Base-by-base conservation (phyloP, 2,888 invertebrate species). In the Dascillus cervinus region DNA sequence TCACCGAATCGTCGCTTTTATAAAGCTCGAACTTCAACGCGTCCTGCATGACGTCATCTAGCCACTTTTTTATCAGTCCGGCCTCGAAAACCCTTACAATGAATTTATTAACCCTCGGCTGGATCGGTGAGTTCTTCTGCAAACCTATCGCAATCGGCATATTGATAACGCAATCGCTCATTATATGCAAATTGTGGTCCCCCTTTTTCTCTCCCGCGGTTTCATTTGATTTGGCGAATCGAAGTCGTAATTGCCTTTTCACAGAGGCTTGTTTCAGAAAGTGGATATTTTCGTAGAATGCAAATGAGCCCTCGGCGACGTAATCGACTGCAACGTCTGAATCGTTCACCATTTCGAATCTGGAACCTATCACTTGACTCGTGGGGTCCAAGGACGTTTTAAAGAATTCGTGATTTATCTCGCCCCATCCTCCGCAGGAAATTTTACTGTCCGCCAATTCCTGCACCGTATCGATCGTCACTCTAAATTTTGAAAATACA, bases 111-210 rank as follows among this genome's bases (percentile, higher is more conserved):
- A 81, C 72, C 38, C 73, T 65, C 0, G 74, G 71, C 52, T 83
- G 85, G 3, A 87, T 58, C 0, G 86, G 83, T 0, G 87, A 86
- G 58, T 88, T 86, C 51, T 82, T 87, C 50, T 84, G 82, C 48
- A 88, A 71, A 1, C 86, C 88, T 38, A 89, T 68, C 0, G 86
- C 83, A 29, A 88, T 75, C 0, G 88, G 88, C 72, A 85, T 82
- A 44, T 79, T 77, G 3, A 88, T 77, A 0, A 82, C 75, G 56
- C 89, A 89, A 40, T 86, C 80, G 2, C 70, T 67, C 88, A 89
- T 89, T 5, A 89, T 82, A 49, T 89, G 88, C 31, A 89, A 61
- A 55, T 73, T 73, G 27, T 36, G 38, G 11, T 41, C 32, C 31
- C 30, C 42, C 30, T 24, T 13, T 10, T 32, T 40, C 13, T 41